Percentiles rank a stretch among this genome's conserved stretches.
These are phyloP conservation scores for Lasius fuliginosus DNA, from an alignment of 2,888 invertebrate genomes.

Conservation along the genomic window DNA sequence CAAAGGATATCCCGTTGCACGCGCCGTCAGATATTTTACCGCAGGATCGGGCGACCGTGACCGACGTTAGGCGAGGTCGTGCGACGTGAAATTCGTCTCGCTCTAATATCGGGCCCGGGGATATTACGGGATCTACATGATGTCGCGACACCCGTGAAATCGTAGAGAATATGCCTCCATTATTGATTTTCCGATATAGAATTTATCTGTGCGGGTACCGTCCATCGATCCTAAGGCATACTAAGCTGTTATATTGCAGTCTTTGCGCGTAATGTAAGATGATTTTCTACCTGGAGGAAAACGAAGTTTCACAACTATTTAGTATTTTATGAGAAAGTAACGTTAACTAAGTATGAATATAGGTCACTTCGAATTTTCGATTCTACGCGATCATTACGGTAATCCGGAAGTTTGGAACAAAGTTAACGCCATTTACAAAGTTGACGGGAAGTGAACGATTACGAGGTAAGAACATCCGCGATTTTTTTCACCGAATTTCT, in stretches of 20 bases:
- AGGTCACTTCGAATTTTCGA: constrained; percentile 7
- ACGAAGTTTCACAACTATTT: neutral
- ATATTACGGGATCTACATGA: constrained; percentile 38
- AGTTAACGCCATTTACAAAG: constrained; percentile 29
- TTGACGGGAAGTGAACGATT: constrained; percentile 27
- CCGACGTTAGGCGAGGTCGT: constrained; percentile 57
- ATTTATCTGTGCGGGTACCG: neutral
- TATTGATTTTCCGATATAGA: constrained; percentile 47
- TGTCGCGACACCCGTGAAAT: constrained; percentile 51
- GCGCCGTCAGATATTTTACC: constrained; percentile 60
- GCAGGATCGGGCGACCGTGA: constrained; percentile 64
- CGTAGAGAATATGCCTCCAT: constrained; percentile 36
- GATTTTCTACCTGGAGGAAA: neutral
- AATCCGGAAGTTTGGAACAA: neutral
- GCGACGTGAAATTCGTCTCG: constrained; percentile 56
- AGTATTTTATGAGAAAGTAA: neutral
- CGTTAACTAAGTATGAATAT: constrained; percentile 23
- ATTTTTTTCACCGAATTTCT: constrained; percentile 23
- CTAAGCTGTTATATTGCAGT: neutral
- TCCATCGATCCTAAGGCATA: neutral
- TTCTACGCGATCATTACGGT: neutral
- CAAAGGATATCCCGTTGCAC: constrained; percentile 61
- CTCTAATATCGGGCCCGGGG: constrained; percentile 27
- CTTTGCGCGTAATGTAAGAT: neutral
- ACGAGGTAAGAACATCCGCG: neutral